These are phyloP conservation scores for Origma solitaria DNA, from an alignment of 2,113 vertebrate species.

Conservation along the genomic window DNA sequence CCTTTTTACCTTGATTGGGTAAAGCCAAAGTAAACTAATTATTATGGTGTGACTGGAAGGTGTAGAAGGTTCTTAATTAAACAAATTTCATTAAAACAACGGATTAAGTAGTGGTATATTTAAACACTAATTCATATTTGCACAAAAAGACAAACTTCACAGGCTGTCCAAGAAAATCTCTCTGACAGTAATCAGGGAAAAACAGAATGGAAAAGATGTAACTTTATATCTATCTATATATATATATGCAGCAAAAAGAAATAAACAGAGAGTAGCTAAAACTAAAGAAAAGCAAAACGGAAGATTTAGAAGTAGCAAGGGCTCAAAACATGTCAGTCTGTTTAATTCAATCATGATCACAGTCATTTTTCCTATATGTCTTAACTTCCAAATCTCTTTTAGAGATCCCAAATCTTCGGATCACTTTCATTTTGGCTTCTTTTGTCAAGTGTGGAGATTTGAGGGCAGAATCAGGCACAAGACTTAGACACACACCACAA, in stretches of 20 bases:
- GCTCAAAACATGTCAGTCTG: background rate
- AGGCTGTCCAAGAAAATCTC: background rate
- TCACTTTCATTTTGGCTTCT: background rate
- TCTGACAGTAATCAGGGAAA: background rate
- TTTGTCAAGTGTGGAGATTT: background rate
- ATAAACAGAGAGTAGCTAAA: background rate
- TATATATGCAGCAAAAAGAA: background rate
- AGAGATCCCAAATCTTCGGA: background rate
- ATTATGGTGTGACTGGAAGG: background rate
- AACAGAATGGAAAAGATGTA: background rate
- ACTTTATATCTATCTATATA: background rate
- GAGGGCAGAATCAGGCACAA: background rate
- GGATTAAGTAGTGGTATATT: background rate
- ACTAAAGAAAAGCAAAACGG: background rate
- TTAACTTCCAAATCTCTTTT: background rate
- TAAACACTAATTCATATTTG: background rate
- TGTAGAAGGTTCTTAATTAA: background rate
- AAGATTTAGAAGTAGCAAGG: background rate
- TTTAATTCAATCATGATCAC: background rate
- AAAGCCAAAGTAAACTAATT: background rate
- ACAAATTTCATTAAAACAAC: background rate
- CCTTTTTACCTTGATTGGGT: background rate
- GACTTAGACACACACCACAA: background rate
- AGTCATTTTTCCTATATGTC: rapidly evolving
- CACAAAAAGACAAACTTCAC: background rate